These are phyloP conservation scores for Lipophrys pholis DNA, from an alignment of 2,113 vertebrate species.

Conservation along the genomic window DNA sequence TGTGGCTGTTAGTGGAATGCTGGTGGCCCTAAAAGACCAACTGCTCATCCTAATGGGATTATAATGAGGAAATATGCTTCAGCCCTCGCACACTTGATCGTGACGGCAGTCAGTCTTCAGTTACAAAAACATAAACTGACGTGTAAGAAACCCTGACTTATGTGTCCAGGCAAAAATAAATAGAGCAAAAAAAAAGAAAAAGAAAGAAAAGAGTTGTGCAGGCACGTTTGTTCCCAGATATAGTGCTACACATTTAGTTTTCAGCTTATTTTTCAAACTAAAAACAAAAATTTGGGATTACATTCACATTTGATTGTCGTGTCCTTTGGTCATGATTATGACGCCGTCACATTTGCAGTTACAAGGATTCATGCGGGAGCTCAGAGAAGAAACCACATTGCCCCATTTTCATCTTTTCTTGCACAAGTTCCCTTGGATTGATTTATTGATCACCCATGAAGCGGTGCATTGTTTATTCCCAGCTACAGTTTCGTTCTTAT, in stretches of 20 bases:
- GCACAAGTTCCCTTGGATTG: slow-evolving; percentile 27
- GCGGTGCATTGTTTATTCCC: slow-evolving; percentile 14
- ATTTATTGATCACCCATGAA: slow-evolving; percentile 63
- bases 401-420: slow-evolving; percentile 35
- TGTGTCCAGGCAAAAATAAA: slow-evolving; percentile 3
- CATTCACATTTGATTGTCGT: slow-evolving; percentile 12
- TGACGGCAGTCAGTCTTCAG: slow-evolving; percentile 39
- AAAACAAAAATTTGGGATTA: slow-evolving; percentile 4
- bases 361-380: slow-evolving; percentile 28
- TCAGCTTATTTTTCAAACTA: neutral
- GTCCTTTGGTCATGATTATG: slow-evolving; percentile 11
- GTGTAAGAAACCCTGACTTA: slow-evolving; percentile 7
- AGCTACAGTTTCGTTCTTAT: neutral
- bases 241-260: neutral
- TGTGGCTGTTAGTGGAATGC: slow-evolving; percentile 66
- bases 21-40: slow-evolving; percentile 64
- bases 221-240: neutral
- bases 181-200: no score
- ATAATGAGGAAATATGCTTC: slow-evolving; percentile 57
- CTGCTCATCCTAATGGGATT: slow-evolving; percentile 58
- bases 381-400: slow-evolving; percentile 20
- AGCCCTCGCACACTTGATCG: slow-evolving; percentile 15
- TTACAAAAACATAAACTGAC: slow-evolving; percentile 18
- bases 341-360: slow-evolving; percentile 42
- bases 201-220: neutral